Percentiles rank a stretch among this genome's conserved stretches.
Evolutionary conservation across 1,140 invertebrate species (phyloP).

Genomic region (Drosophila subpulchrella): DNA sequence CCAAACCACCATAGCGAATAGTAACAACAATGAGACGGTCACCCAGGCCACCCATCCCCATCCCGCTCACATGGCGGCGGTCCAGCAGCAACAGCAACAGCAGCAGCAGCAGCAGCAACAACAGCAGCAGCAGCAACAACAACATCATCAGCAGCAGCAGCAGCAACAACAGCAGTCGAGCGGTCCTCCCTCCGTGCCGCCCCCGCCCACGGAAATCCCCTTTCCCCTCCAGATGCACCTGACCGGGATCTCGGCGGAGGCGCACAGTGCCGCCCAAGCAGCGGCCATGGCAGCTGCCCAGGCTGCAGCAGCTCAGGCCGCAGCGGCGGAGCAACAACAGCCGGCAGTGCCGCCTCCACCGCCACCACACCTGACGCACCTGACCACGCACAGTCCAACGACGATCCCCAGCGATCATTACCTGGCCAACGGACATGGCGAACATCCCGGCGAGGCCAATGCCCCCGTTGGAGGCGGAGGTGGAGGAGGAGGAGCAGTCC

Average conservation of each 20-base stretch:
- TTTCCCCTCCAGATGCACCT: constrained; percentile 81
- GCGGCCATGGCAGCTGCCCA: constrained; percentile 82
- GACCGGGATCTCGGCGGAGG: constrained; percentile 69
- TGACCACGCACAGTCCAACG: constrained; percentile 72
- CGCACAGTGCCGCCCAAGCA: constrained; percentile 78
- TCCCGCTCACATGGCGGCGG: constrained; percentile 59
- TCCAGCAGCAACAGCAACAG: constrained; percentile 59
- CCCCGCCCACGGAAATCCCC: constrained; percentile 70
- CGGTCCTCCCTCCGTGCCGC: constrained; percentile 48
- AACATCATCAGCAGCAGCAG: constrained; percentile 69
- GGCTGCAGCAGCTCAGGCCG: constrained; percentile 79
- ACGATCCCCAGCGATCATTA: constrained; percentile 63
- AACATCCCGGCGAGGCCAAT: constrained; percentile 51
- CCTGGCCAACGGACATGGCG: constrained; percentile 71
- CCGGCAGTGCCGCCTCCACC: constrained; percentile 38
- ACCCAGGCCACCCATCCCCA: constrained; percentile 71
- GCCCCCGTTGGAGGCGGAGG: background rate
- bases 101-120: constrained; percentile 65
- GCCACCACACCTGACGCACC: constrained; percentile 65
- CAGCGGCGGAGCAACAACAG: constrained; percentile 77
- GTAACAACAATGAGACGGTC: constrained; percentile 78
- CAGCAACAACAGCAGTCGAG: constrained; percentile 66
- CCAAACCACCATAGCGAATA: constrained; percentile 73
- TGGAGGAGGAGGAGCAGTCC: constrained; percentile 38
- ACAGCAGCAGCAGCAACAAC: constrained; percentile 62